Evolutionary conservation across 1,140 invertebrate genomes (phyloP), one percentile per base, ranked within the genome.

Genomic region (Gonioctena quinquepunctata): DNA sequence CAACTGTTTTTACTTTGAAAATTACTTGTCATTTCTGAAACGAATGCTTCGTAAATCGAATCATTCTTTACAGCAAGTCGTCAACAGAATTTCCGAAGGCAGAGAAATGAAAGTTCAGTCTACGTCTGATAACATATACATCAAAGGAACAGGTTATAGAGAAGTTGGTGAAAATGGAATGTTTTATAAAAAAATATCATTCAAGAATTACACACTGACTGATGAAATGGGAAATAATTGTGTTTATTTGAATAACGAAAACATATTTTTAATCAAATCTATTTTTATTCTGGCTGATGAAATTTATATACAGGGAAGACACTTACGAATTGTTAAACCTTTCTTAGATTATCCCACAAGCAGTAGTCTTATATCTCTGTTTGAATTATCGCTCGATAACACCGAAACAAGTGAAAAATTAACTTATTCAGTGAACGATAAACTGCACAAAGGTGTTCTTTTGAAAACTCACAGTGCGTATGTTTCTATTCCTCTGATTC

Each of bases 1-100:
- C 50, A 59, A 25, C 6, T 42, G 28, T 26, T 72, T 69, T 33
- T 19, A 26, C 22, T 73, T 69, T 61, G 71, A 73, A 66, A 70
- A 70, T 57, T 70, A 56, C 61, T 27, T 72, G 60, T 13, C 5
- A 26, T 13, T n/a, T 33, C 16, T 72, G 2, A 69, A 65, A 60
- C 33, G 18, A n/a, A 62, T 18, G 21, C 11, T 71, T 6, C 16
- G n/a, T 11, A 68, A 68, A 28, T 18, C 23, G 13, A 22, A 54
- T 22, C 57, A 68, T 25, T 57, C 65, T 50, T 68, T 68, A 49
- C 26, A 71, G 26, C 66, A 71, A 54, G 52, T 66, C 7, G 5
- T 54, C 16, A 66, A 66, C 23, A 66, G 49, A 66, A 66, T 66
- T 66, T 56, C 52, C 27, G 49, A 54, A 49, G 52, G 23, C 28